Conservation (phyloP, 2,888 invertebrate species). For the Netelia inedita region DNA sequence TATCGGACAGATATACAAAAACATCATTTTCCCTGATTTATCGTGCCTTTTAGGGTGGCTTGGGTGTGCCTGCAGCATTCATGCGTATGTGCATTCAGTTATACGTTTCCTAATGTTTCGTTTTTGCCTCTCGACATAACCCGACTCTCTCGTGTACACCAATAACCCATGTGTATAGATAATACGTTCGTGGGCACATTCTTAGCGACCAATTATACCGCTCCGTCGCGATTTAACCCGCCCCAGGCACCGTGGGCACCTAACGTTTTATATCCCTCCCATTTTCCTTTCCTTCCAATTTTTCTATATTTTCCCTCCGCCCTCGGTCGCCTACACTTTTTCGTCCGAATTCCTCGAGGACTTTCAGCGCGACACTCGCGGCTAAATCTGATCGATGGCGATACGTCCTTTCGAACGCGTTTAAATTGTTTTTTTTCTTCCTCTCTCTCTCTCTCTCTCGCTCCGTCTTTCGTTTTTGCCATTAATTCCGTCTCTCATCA, state of each 20-base stretch:
- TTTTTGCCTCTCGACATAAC: conserved; percentile 67
- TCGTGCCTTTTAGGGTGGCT: conserved; percentile 72
- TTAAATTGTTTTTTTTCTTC: conserved; percentile 24
- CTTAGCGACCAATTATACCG: conserved; percentile 77
- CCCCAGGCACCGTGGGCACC: conserved; percentile 67
- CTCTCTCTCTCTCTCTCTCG: neutral
- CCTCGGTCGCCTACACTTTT: conserved; percentile 38
- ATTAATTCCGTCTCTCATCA: neutral
- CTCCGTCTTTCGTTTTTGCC: neutral
- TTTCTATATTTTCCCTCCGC: conserved; percentile 66
- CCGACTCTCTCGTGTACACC: conserved; percentile 32
- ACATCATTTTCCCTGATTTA: conserved; percentile 73
- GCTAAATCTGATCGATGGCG: conserved; percentile 22
- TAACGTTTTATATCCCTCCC: conserved; percentile 70
- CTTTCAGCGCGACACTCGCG: conserved; percentile 33
- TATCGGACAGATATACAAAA: neutral
- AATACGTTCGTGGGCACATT: conserved; percentile 68
- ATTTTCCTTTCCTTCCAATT: conserved; percentile 67
- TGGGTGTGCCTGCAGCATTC: conserved; percentile 39
- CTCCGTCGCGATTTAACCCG: conserved; percentile 61
- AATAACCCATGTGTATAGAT: neutral
- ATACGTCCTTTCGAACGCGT: conserved; percentile 32
- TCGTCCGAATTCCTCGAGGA: conserved; percentile 40
- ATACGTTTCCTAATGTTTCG: conserved; percentile 63
- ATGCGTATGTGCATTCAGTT: conserved; percentile 20